Base-by-base conservation (phyloP, 2,888 invertebrate species). In the Epicampocera succincta region DNA sequence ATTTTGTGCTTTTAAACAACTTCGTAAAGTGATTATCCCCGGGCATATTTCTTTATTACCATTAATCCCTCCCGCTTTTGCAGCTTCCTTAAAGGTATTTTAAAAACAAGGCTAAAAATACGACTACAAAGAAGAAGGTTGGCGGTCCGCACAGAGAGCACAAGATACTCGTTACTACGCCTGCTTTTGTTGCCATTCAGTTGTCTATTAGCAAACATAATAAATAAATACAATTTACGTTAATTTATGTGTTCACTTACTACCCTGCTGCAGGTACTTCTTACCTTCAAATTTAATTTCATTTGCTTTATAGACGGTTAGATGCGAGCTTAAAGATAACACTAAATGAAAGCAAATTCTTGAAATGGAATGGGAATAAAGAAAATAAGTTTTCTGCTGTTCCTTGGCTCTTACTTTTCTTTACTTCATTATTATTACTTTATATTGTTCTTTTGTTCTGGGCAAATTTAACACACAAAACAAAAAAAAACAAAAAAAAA, bases 161-260 rank as follows among this genome's bases (percentile, higher is more conserved):
- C 19, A 25, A 48, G 17, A 17, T 71, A 65, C 65, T 74, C 71
- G 50, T 48, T 74, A 48, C 44, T 61, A 46, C 65, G 72, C 61
- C 66, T 76, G 65, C 72, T 72, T 33, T 50, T 73, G 33, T 33
- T 78, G 15, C 52, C 66, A 71, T 78, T 66, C 71, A 61, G 66
- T 74, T 82, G 78, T 78, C 78, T 82, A 78, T 82, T 78, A 82
- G 74, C 15, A 75, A 78, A 82, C 74, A 71, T 82, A 82, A 78
- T 82, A 78, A 82, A 82, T 82, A 82, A 82, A 82, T 78, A 82
- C 71, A 82, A 78, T 82, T 82, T 82, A 60, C 69, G 58, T 17
- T 78, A 82, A 82, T 82, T 82, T 82, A 82, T 82, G 78, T 82
- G 69, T 75, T 82, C 66, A 82, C 71, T 82, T 78, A 82, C 71